phyloP scores from a whole-genome alignment of 2,797 vertebrate species.

The Zenarchopterus dispar region DNA sequence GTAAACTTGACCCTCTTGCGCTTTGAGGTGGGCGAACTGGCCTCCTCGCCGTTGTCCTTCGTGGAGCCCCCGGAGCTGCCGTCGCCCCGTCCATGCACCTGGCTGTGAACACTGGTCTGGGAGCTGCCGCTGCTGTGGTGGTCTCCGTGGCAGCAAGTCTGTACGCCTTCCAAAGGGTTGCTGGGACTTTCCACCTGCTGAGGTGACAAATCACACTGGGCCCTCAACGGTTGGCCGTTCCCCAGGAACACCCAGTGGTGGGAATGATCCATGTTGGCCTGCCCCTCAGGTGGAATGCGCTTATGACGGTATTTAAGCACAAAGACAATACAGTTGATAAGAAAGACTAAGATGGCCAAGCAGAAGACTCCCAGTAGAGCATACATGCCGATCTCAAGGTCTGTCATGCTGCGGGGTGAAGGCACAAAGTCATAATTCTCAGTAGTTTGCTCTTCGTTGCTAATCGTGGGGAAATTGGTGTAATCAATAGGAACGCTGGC shows the following conservation, averaged over 20 bases:
- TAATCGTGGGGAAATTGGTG: constrained; percentile 87
- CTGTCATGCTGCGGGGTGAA: constrained; percentile 90
- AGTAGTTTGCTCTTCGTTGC: constrained; percentile 77
- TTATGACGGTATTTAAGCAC: constrained; percentile 97
- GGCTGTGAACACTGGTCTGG: constrained; percentile 96
- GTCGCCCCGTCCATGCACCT: constrained; percentile 93
- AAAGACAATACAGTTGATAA: constrained; percentile 99
- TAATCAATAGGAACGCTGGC: constrained; percentile 86
- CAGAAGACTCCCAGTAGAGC: constrained; percentile 97
- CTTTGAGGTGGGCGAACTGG: constrained; percentile 95
- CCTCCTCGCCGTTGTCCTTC: constrained; percentile 92
- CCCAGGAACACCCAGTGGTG: constrained; percentile 99
- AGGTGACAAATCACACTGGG: constrained; percentile 91
- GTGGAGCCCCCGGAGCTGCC: constrained; percentile 94
- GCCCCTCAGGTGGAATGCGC: constrained; percentile 95
- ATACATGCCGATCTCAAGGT: constrained; percentile 99
- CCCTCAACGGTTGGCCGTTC: constrained; percentile 92
- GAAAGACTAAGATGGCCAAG: constrained; percentile 96
- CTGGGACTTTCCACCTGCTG: constrained; percentile 88
- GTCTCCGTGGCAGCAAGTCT: constrained; percentile 93
- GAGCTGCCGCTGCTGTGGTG: constrained; percentile 98
- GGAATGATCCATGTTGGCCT: constrained; percentile 98
- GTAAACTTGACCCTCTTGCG: constrained; percentile 98
- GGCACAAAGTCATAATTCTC: constrained; percentile 86
- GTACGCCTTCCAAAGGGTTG: constrained; percentile 89